Base-by-base conservation (phyloP, 2,113 vertebrate species). In the Andinoacara biseriatus region DNA sequence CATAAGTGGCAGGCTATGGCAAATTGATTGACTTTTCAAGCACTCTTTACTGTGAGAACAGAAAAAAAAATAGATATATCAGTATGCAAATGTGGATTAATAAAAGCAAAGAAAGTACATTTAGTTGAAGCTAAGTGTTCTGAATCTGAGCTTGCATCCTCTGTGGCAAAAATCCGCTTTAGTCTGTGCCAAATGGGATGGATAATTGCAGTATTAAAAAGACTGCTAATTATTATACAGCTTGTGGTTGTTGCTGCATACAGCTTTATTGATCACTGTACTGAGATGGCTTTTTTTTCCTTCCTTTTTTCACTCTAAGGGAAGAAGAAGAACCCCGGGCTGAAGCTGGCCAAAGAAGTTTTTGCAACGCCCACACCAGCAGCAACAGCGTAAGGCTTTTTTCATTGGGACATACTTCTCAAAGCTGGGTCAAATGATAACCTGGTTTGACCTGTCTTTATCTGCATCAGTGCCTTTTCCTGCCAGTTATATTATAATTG, bases 301-400 rank as follows among this genome's bases (percentile, higher is more conserved):
- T 17, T 80, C 61, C 26, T 26, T 26, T 78, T 33, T 84, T 69
- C 26, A 85, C 40, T 82, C 22, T 14, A 15, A 93, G 91, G 87
- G 86, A 99, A 95, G 95, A 99, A 97, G 96, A 95, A 89, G 90
- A 98, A 96, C 90, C 97, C 96, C 74, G 96, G 96, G 93, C 96
- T 99, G 95, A 98, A 96, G 96, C 97, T 99, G 90, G 95, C 96
- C 74, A 97, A 96, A 92, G 97, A 97, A 94, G 97, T 96, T 7
- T 99, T 99, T 92, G 96, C 96, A 46, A 96, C 97, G 67, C 95
- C 97, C 63, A 87, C 96, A 92, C 95, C 97, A 57, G 96, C 96
- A 74, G 93, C 74, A 93, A 95, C 98, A 91, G 96, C 97, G 98
- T 99, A 97, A 97, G 98, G 84, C 26, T 65, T 74, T 63, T 24